Evolutionary conservation across 2,888 invertebrate species (phyloP).

Genomic region (Zhuqinia jingwanae): DNA sequence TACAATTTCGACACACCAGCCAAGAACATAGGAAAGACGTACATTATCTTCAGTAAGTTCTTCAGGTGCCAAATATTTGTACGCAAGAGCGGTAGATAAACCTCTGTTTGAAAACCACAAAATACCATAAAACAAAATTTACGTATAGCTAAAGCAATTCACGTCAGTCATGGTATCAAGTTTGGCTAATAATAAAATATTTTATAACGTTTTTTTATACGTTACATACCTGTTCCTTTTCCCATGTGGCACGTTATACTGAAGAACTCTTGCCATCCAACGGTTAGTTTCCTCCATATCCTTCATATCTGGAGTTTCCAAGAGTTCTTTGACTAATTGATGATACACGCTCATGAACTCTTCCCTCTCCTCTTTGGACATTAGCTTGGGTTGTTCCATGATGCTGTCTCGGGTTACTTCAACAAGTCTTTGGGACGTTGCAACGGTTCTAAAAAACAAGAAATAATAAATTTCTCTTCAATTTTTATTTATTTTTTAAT

Average conservation of each 20-base stretch:
- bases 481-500: background rate
- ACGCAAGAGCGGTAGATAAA: conserved; percentile 87
- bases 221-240: conserved; percentile 87
- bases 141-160: background rate
- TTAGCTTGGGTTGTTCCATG: conserved; percentile 75
- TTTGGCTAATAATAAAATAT: background rate
- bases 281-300: conserved; percentile 90
- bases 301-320: conserved; percentile 87
- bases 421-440: conserved; percentile 73
- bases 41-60: conserved; percentile 89
- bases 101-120: conserved; percentile 81
- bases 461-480: background rate
- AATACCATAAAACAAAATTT: background rate
- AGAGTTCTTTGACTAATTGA: conserved; percentile 91
- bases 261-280: conserved; percentile 90
- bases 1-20: conserved; percentile 98
- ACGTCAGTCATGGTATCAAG: too few relatives aligned
- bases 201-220: background rate
- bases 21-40: conserved; percentile 90
- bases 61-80: conserved; percentile 85
- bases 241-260: conserved; percentile 95
- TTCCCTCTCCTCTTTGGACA: conserved; percentile 88
- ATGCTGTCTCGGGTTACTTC: conserved; percentile 57
- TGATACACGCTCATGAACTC: conserved; percentile 95
- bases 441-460: conserved; percentile 68